Evolutionary conservation across 2,113 vertebrate species (phyloP), one percentile per base, ranked within the genome.

Genomic region (Leptodactylus fuscus): DNA sequence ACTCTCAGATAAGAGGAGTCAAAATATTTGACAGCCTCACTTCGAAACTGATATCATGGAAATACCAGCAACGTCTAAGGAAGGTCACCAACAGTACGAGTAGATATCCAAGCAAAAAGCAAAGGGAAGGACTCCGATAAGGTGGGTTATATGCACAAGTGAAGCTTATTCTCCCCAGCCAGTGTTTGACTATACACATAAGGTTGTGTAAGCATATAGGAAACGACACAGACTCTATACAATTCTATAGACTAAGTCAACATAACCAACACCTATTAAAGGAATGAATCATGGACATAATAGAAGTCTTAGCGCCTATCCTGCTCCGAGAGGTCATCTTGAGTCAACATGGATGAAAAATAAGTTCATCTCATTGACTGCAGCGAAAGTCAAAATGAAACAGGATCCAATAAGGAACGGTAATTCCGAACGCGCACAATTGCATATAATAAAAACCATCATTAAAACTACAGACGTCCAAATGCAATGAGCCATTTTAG

Each of bases 1-100:
- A 73, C 41, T 75, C 41, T 2, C 36, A 62, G 82, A 83, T 83
- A 83, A 83, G 82, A 46, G 44, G 70, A 83, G 71, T 62, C 70
- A 65, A 62, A 83, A 83, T 83, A 83, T 83, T 83, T 83, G 82
- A 83, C 82, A 76, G 70, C 20, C 36, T 75, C 49, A 46, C 81
- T 60, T 22, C 15, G 60, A 34, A 70, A 62, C 71, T 48, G 82
- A 83, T 76, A 83, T 4, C n/a, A 18, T 10, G 12, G 38, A 62
- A 75, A 83, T 75, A 46, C 53, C 70, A 46, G 18, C 36, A 15
- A 32, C 44, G 44, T 82, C 65, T 36, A 27, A 22, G 34, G 16
- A 81, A 81, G 15, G 69, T 12, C 38, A 60, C 36, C 55, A 62
- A 62, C 27, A 75, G 67, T 34, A 32, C 4, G 1, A 12, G 15